Conservation (phyloP, 23 tunicate genomes). For the Aplidium turbinatum region DNA sequence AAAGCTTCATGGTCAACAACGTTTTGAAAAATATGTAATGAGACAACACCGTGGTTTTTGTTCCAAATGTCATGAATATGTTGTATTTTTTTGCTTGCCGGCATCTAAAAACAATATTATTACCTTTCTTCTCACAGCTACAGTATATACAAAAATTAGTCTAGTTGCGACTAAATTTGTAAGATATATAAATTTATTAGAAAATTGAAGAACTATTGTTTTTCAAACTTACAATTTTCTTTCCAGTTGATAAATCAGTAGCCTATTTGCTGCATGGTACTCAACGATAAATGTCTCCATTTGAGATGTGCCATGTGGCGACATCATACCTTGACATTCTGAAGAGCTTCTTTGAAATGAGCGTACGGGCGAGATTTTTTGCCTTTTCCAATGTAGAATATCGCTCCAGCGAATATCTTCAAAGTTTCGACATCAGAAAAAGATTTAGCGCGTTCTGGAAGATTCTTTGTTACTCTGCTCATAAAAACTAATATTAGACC, state of each 20-base stretch:
- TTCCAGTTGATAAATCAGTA: no score
- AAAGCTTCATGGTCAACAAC: conserved; percentile 75
- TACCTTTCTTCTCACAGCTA: no score
- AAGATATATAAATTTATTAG: no score
- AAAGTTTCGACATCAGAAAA: conserved; percentile 65
- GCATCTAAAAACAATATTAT: conserved; percentile 1
- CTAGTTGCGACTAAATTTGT: no score
- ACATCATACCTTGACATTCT: neutral
- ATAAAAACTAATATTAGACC: no score
- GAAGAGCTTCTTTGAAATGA: conserved; percentile 73
- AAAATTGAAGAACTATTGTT: no score
- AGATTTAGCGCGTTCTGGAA: conserved; percentile 58
- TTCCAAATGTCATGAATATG: conserved; percentile 85
- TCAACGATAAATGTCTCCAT: no score
- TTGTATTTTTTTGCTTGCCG: conserved; percentile 49
- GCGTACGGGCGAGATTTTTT: conserved; percentile 78
- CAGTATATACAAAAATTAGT: no score
- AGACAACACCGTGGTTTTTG: conserved; percentile 61
- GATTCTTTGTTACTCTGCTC: conserved; percentile 67
- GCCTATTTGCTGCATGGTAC: no score
- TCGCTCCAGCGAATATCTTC: conserved; percentile 65
- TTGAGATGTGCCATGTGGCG: no score
- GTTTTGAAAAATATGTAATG: conserved; percentile 82
- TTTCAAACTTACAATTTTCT: no score
- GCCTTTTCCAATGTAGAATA: conserved; percentile 90